Evolutionary conservation across 2,888 invertebrate genomes (phyloP).

Genomic region (Brachycybe producta): DNA sequence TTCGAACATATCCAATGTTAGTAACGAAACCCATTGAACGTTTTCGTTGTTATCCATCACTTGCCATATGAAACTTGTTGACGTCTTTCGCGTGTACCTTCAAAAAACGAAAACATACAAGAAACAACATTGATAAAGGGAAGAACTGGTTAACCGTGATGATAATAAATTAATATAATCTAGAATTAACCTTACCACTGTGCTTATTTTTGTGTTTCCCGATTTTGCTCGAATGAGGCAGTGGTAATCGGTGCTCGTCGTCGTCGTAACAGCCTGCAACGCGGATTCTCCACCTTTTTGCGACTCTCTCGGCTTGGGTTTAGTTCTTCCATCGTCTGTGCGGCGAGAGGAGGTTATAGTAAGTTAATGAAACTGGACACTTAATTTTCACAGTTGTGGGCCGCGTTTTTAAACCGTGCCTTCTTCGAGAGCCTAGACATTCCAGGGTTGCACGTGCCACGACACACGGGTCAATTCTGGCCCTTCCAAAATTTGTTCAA

Average conservation of each 20-base stretch:
- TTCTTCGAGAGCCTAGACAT: too few species aligned
- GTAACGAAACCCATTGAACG: neutral
- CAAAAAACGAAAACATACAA: conserved; percentile 16
- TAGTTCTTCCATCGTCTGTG: conserved; percentile 63
- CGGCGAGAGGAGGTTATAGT: too few species aligned
- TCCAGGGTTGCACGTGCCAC: too few species aligned
- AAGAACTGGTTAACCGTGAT: neutral
- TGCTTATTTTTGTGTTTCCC: conserved; percentile 56
- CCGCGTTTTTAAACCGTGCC: too few species aligned
- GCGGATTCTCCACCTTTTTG: too few species aligned
- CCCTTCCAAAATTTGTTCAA: too few species aligned
- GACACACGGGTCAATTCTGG: too few species aligned
- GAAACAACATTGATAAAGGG: neutral
- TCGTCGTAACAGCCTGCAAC: too few species aligned
- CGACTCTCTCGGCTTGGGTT: conserved; percentile 57
- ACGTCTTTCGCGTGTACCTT: conserved; percentile 66
- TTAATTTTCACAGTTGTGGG: too few species aligned
- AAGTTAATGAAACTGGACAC: conserved; percentile 19
- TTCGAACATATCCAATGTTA: neutral
- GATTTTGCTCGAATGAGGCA: conserved; percentile 73
- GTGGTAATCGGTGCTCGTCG: too few species aligned
- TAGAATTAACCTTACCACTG: conserved; percentile 28
- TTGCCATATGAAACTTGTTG: conserved; percentile 70
- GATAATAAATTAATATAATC: conserved; percentile 1
- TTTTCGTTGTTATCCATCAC: conserved; percentile 2